Evolutionary conservation across 2,113 vertebrate genomes (phyloP), one percentile per base, ranked within the genome.

Genomic region (Tragelaphus imberbis): DNA sequence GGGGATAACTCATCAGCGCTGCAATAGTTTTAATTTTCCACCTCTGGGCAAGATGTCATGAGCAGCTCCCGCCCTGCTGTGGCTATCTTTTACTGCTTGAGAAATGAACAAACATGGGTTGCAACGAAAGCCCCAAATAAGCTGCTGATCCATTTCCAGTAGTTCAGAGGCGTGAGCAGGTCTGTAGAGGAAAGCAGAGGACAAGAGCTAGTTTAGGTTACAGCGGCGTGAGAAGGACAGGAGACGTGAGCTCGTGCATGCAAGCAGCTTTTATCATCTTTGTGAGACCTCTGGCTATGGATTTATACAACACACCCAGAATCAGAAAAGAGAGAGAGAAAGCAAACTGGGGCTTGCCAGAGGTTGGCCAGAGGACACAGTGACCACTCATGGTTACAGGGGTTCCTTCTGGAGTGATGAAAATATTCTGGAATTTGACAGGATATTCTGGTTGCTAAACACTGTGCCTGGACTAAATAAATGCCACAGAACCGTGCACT

Each of bases 1-100:
- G 0, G 4, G 23, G 23, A 25, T 3, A 23, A 23, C 27, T 8
- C 14, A 7, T 1, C 2, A 40, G 27, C 3, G 0, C 5, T 7
- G 2, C 14, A 14, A 10, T 3, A 8, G 14, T 10, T 61, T 19
- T 13, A 15, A 16, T 36, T n/a, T 55, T 23, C 9, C 19, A 25
- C 63, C 17, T 12, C 13, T 16, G 79, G 56, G 30, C 15, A 1
- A 1, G 12, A 19, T 8, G 3, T 21, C 36, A 1, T 5, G 12
- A 92, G 25, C 9, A 17, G 25, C 5, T 47, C 33, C 9, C 3
- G 6, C 49, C 19, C 7, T 0, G 11, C 2, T 13, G 19, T 15
- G 21, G 55, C 10, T 23, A 9, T 21, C 47, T 56, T 28, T 30
- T 27, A 44, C 12, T n/a, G 33, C 3, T 5, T 51, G 56, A 89